Evolutionary conservation across 2,113 vertebrate genomes (phyloP).

Genomic region (Hydrochoerus hydrochaeris): DNA sequence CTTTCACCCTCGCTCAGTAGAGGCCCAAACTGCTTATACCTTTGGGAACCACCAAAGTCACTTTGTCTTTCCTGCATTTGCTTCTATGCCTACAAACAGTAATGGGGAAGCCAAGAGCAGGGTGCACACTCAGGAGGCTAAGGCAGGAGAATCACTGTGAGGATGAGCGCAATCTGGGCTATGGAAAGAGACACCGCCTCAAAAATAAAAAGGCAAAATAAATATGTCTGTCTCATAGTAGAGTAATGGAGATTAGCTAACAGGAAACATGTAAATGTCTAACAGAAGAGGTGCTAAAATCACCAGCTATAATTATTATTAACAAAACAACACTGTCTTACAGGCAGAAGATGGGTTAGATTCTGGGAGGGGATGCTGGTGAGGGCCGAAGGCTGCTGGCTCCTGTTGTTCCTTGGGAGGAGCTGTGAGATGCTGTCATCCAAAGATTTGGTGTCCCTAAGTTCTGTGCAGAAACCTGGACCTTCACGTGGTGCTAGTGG

Average conservation of each 20-base stretch:
- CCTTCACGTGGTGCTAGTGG: not conserved
- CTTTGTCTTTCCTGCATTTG: rapidly evolving
- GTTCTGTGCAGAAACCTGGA: not conserved
- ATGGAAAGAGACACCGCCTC: not conserved
- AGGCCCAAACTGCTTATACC: rapidly evolving
- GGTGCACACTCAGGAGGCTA: not conserved
- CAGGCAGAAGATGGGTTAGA: rapidly evolving
- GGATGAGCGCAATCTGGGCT: not conserved
- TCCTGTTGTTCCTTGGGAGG: not conserved
- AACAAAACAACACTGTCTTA: rapidly evolving
- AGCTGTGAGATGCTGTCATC: not conserved
- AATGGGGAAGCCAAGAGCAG: not conserved
- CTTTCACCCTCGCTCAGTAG: rapidly evolving
- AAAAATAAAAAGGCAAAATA: not conserved
- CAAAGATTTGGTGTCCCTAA: too few relatives aligned
- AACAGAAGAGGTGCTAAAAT: rapidly evolving
- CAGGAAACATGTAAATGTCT: rapidly evolving
- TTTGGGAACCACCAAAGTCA: rapidly evolving
- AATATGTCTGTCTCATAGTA: not conserved
- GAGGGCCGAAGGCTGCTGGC: rapidly evolving
- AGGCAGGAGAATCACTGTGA: not conserved
- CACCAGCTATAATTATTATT: rapidly evolving
- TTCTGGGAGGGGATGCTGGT: rapidly evolving
- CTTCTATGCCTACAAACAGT: rapidly evolving
- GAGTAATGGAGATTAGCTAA: rapidly evolving